Conservation (phyloP, 2,113 vertebrate species). For the Spilogale gracilis region DNA sequence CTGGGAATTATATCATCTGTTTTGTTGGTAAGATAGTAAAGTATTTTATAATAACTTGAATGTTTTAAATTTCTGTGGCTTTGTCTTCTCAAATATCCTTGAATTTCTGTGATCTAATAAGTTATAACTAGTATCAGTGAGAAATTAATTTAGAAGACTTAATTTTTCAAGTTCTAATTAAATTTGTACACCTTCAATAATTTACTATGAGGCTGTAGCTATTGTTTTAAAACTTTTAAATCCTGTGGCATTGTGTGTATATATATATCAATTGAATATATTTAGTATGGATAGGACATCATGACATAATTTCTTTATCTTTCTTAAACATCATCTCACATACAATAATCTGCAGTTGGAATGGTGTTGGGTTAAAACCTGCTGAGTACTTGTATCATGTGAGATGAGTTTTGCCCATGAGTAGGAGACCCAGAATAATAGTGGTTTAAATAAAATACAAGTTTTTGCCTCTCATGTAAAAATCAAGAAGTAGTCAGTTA, state of each 20-base stretch:
- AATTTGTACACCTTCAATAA: background rate
- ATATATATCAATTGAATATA: background rate
- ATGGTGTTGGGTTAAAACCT: background rate
- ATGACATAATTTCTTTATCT: background rate
- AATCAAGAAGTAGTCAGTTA: background rate
- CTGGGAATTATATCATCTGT: background rate
- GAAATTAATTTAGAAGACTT: background rate
- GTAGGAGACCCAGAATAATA: background rate
- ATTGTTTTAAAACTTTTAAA: background rate
- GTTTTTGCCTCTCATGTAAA: background rate
- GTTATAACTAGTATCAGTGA: background rate
- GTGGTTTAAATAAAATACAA: background rate
- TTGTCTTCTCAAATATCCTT: constrained; percentile 8
- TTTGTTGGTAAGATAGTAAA: background rate
- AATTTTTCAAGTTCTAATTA: constrained; percentile 32
- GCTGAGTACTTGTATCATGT: background rate
- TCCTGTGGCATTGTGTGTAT: background rate
- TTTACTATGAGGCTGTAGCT: background rate
- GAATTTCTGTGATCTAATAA: constrained; percentile 24
- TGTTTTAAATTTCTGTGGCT: background rate
- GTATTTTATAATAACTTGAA: background rate
- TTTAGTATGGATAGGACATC: background rate
- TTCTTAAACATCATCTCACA: background rate
- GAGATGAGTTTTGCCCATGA: background rate
- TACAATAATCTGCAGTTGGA: background rate